Evolutionary conservation across 2,888 invertebrate species (phyloP).

Genomic region (Pristionchus japonicus): DNA sequence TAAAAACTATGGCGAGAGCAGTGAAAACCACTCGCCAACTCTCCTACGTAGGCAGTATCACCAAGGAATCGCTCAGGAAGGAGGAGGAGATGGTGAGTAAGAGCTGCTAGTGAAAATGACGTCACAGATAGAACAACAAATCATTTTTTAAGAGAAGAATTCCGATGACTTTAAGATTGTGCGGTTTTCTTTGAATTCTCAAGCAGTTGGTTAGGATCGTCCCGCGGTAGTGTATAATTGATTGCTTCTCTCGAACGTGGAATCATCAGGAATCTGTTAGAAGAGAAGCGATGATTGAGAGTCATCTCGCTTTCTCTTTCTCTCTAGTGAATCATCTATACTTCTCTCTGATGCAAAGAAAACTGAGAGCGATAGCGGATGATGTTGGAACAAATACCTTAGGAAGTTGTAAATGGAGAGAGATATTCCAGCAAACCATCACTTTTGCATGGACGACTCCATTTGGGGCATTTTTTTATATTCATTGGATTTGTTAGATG

Average conservation of each 20-base stretch:
- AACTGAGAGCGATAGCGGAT: background rate
- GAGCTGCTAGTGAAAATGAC: background rate
- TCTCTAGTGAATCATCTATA: background rate
- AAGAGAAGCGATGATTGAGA: background rate
- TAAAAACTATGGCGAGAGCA: background rate
- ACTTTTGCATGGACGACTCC: no score
- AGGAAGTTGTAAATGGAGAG: background rate
- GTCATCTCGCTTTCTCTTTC: background rate
- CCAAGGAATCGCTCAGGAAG: slow-evolving; percentile 23
- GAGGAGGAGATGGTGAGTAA: background rate
- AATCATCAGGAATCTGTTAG: background rate
- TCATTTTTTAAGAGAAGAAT: no score
- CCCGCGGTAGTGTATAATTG: no score
- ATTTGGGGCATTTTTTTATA: no score
- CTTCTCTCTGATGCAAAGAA: background rate
- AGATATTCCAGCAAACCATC: no score
- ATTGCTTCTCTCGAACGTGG: background rate
- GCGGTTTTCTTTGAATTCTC: no score
- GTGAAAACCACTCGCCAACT: background rate
- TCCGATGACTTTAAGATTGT: no score
- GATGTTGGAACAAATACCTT: background rate
- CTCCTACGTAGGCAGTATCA: slow-evolving; percentile 29
- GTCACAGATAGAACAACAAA: no score
- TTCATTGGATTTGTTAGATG: no score
- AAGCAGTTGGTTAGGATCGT: no score